These are phyloP conservation scores for Leucoraja erinaceus DNA, from an alignment of 2,113 vertebrate genomes.

Conservation along the genomic window DNA sequence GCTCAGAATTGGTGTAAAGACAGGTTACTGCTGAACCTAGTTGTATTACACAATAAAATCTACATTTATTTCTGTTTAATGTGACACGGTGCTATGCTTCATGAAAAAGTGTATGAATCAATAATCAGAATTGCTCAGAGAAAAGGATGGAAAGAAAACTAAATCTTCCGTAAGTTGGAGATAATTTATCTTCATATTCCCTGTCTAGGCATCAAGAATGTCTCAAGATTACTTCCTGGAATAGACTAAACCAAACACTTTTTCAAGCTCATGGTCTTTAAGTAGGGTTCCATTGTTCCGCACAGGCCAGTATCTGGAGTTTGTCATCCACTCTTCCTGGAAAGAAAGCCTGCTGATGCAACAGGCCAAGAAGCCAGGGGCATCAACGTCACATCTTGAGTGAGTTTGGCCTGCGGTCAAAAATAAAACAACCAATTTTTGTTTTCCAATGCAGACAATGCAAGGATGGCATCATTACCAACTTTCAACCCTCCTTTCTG, in stretches of 20 bases:
- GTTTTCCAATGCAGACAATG: background rate
- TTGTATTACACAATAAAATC: no score
- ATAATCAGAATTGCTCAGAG: background rate
- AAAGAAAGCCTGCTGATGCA: no score
- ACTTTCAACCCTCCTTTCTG: background rate
- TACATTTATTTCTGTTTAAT: background rate
- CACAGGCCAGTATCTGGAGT: no score
- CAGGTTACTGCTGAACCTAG: background rate
- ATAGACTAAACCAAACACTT: background rate
- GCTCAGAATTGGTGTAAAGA: background rate
- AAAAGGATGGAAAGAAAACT: background rate
- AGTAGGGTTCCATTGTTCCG: background rate
- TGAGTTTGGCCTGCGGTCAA: no score
- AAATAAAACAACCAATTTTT: background rate
- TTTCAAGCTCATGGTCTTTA: background rate
- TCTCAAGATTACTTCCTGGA: background rate
- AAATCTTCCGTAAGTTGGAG: background rate
- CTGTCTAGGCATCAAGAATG: background rate
- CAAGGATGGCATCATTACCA: background rate
- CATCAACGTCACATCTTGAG: no score
- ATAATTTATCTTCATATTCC: background rate
- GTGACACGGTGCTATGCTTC: background rate
- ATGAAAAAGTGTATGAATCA: background rate
- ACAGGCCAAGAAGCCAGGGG: no score
- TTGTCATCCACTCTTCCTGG: no score